Evolutionary conservation across 2,113 vertebrate species (phyloP).

Genomic region (Chloebia gouldiae): DNA sequence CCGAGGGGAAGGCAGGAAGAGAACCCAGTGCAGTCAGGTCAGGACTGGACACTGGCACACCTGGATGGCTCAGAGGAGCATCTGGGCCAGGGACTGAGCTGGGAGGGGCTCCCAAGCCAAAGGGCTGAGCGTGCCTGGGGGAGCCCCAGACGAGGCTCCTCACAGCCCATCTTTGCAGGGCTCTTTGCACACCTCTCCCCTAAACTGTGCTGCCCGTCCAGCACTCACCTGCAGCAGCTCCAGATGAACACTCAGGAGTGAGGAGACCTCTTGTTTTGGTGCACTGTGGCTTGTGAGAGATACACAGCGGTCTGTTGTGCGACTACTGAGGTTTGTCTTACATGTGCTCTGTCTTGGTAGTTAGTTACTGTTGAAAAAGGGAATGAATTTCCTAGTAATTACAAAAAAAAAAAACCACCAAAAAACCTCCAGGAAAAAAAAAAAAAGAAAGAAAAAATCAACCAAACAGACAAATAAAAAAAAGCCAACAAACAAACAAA

Average conservation of each 20-base stretch:
- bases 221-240: background rate
- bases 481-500: background rate
- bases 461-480: background rate
- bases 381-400: background rate
- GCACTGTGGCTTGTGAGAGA: too few relatives aligned
- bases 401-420: background rate
- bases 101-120: background rate
- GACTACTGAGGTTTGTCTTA: background rate
- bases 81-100: background rate
- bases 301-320: background rate
- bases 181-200: background rate
- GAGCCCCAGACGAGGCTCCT: background rate
- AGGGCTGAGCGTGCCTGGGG: background rate
- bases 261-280: background rate
- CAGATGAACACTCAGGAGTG: accelerated
- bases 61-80: background rate
- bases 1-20: background rate
- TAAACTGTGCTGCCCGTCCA: background rate
- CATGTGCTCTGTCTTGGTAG: background rate
- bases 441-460: background rate
- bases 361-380: background rate
- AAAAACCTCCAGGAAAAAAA: background rate
- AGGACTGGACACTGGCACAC: accelerated
- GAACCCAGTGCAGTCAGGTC: background rate
- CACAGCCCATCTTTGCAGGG: background rate